Conservation (phyloP, 2,797 vertebrate genomes). For the Martes flavigula region DNA sequence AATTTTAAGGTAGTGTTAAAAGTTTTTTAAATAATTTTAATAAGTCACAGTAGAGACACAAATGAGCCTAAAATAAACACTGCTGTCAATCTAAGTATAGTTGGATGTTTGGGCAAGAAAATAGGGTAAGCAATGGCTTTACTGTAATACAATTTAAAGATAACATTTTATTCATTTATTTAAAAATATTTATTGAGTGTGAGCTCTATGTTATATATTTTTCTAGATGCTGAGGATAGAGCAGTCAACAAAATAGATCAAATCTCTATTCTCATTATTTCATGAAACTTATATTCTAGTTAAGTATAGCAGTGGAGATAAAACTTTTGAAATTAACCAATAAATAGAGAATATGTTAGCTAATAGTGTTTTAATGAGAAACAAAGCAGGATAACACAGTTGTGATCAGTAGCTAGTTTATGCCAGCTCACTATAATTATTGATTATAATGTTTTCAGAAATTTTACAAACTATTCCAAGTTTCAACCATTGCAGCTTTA, state of each 20-base stretch:
- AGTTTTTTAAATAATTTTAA: background rate
- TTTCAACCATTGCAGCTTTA: background rate
- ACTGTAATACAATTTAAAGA: background rate
- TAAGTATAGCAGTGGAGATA: background rate
- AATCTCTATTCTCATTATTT: background rate
- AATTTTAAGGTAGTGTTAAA: background rate
- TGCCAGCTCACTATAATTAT: background rate
- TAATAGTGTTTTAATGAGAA: background rate
- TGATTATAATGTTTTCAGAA: background rate
- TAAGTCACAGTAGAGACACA: background rate
- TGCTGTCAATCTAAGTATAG: background rate
- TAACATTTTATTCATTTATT: background rate
- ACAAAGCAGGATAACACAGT: background rate
- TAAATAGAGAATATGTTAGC: background rate
- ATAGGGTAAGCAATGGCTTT: background rate
- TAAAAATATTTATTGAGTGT: background rate
- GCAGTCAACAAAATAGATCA: background rate
- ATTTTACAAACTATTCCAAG: background rate
- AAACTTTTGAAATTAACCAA: background rate
- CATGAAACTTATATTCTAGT: background rate
- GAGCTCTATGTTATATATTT: background rate
- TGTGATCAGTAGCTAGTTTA: background rate
- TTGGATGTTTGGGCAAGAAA: background rate
- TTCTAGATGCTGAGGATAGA: background rate
- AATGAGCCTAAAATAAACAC: background rate